Conservation (phyloP, 1,140 invertebrate genomes). For the Conopomorpha cramerella region DNA sequence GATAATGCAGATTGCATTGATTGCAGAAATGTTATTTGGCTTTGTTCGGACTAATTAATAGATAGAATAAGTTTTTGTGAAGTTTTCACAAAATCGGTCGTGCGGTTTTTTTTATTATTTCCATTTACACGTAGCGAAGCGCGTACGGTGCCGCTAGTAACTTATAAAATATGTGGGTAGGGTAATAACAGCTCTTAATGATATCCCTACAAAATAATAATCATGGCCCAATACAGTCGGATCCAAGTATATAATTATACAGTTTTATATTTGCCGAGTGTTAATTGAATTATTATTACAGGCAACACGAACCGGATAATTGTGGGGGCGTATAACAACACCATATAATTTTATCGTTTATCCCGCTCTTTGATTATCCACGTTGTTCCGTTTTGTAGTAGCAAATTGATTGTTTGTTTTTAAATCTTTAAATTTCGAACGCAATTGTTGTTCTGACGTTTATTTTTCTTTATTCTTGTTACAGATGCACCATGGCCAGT, state of each 20-base stretch:
- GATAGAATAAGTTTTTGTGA: too few relatives aligned
- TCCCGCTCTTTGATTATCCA: background rate
- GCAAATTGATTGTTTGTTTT: background rate
- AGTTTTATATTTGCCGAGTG: background rate
- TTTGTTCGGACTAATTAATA: conserved; percentile 1
- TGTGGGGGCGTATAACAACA: background rate
- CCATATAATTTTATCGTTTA: conserved; percentile 2
- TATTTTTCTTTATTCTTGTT: background rate
- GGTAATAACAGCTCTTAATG: too few relatives aligned
- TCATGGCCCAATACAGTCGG: too few relatives aligned
- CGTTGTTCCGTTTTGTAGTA: background rate
- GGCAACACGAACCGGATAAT: background rate
- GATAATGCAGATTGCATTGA: too few relatives aligned
- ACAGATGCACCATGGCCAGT: background rate
- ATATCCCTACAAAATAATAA: too few relatives aligned
- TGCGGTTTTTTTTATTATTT: too few relatives aligned
- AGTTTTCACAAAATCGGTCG: too few relatives aligned
- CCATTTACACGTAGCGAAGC: too few relatives aligned
- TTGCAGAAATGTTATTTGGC: too few relatives aligned
- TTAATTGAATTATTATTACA: background rate
- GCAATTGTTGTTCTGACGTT: background rate
- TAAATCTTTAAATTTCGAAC: background rate
- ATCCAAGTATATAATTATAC: background rate
- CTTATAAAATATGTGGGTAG: too few relatives aligned
- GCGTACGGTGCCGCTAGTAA: too few relatives aligned